A percentile compares a stretch with the other conserved stretches of the same genome.
Conservation (phyloP, 30 jellyfish, hydroid and myxozoan genomes). For the Aurelia aurita region DNA sequence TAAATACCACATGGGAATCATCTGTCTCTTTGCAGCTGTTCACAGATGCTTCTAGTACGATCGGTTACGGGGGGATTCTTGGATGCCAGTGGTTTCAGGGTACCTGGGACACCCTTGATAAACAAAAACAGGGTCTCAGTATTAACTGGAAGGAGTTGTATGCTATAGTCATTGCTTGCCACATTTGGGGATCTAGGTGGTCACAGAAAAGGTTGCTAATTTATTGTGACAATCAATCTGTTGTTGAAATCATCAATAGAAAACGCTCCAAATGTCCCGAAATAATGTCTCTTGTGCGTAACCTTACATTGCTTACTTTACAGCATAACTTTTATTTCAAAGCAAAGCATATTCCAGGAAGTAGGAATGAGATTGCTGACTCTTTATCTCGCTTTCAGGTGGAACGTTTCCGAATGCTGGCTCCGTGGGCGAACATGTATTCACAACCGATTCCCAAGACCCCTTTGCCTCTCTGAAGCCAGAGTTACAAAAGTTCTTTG, state of each 20-base stretch:
- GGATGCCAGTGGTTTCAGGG: slow-evolving; percentile 9
- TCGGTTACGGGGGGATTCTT: slow-evolving; percentile 14
- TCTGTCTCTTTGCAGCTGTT: not conserved
- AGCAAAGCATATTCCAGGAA: too few species aligned
- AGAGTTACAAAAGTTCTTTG: too few species aligned
- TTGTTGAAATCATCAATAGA: not conserved
- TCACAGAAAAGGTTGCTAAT: not conserved
- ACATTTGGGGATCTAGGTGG: not conserved
- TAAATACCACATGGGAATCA: not conserved
- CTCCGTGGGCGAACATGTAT: too few species aligned
- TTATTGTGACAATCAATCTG: not conserved
- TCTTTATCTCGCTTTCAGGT: too few species aligned
- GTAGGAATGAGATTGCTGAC: too few species aligned
- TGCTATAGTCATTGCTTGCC: slow-evolving; percentile 16
- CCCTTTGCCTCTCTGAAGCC: too few species aligned
- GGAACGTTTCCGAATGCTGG: too few species aligned
- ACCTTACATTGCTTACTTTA: too few species aligned
- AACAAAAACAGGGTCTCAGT: not conserved
- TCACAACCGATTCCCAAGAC: too few species aligned
- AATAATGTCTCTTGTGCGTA: not conserved
- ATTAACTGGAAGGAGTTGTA: slow-evolving; percentile 8
- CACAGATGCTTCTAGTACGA: slow-evolving; percentile 16
- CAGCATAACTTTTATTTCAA: too few species aligned
- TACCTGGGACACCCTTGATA: not conserved
- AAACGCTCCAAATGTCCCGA: not conserved